Percentiles rank a stretch among this genome's conserved stretches.
phyloP scores from a whole-genome alignment of 2,888 invertebrate genomes.

The Gastracanthus pulcherrimus region DNA sequence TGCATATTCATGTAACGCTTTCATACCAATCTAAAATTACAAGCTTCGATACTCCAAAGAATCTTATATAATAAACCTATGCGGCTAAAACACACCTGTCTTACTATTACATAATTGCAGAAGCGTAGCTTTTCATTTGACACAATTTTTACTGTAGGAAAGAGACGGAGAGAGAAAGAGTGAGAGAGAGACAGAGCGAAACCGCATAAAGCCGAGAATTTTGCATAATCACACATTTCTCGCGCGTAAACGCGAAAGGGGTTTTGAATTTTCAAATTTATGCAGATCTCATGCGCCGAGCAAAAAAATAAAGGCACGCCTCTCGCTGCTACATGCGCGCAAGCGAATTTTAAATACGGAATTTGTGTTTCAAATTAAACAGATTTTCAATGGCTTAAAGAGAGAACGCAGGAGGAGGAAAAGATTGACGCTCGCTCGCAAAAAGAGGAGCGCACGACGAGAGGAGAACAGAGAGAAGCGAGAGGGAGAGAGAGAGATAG shows the following conservation, averaged over 20 bases:
- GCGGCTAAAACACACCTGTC: neutral
- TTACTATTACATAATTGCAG: neutral
- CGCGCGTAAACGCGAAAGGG: slow-evolving; percentile 6
- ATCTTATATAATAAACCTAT: neutral
- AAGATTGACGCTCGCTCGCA: slow-evolving; percentile 31
- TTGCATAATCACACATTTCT: slow-evolving; percentile 51
- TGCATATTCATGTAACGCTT: too few species aligned
- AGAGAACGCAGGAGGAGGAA: neutral
- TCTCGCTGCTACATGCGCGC: neutral
- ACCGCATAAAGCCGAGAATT: slow-evolving; percentile 23
- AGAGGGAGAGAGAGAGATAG: neutral
- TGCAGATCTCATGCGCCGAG: slow-evolving; percentile 36
- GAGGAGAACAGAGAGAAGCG: neutral
- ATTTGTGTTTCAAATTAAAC: slow-evolving; percentile 51
- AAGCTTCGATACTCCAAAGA: neutral
- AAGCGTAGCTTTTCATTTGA: slow-evolving; percentile 31
- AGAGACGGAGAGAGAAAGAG: neutral
- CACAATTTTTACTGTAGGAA: slow-evolving; percentile 16
- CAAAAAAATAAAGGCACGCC: slow-evolving; percentile 2
- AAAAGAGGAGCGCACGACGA: neutral
- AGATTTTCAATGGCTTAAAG: slow-evolving; percentile 46
- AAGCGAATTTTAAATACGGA: slow-evolving; percentile 27
- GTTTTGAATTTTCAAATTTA: slow-evolving; percentile 53
- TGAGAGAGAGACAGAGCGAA: neutral
- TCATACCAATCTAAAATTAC: too few species aligned